Base-by-base conservation (phyloP, 2,113 vertebrate genomes). In the Anser brachyrhynchus region DNA sequence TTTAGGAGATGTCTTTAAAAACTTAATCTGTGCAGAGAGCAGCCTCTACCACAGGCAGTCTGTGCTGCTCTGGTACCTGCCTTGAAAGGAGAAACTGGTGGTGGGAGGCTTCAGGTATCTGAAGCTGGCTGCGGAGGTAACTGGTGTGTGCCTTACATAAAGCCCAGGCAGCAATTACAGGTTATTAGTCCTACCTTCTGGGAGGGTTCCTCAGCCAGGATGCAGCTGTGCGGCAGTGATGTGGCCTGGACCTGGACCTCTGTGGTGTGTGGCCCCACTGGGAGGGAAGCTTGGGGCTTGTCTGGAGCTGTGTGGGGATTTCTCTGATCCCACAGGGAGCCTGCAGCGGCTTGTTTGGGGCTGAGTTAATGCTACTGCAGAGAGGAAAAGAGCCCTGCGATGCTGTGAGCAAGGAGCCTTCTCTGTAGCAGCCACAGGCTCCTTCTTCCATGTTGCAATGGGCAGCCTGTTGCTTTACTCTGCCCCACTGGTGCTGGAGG, bases 361-460 rank as follows among this genome's bases (percentile, higher is more conserved):
- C 64, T 11, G 64, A 29, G 46, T 2, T 55, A 1, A 1, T 18
- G 70, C 11, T 43, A 5, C 1, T 17, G 37, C 37, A 33, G 61
- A 23, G n/a, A 6, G 11, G 54, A 21, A 69, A 13, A 18, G 33
- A 37, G 70, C 33, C 26, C 28, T 4, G 11, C 35, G 52, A 33
- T 10, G 19, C 33, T 9, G 16, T 11, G 13, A 39, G 39, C 44
- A 9, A 9, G 55, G 22, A 39, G 19, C 31, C 37, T n/a, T 49
- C n/a, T 33, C 51, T 10, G 41, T 15, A 7, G 44, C 31, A 41
- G 20, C 54, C 55, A 5, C 0, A 1, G 65, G 26, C 4, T 2
- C 33, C 46, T 19, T 46, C 33, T 16, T 8, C 25, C 2, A 1
- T 0, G 4, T 16, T 9, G 29, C 8, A 54, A 4, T 19, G n/a